Conservation (phyloP, 2,797 vertebrate species). For the Myotis vivesi region DNA sequence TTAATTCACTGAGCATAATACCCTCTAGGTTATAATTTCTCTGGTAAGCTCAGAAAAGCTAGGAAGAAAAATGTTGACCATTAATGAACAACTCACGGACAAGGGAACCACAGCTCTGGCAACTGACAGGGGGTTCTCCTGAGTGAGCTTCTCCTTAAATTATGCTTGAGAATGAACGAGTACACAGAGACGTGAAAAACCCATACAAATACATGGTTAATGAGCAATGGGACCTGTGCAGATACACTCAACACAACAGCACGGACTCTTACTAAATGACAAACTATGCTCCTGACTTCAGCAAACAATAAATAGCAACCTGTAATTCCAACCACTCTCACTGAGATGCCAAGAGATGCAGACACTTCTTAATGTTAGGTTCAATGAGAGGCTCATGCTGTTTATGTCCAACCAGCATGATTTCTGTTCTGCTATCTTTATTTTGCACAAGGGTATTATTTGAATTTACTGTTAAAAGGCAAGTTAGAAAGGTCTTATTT, state of each 20-base stretch:
- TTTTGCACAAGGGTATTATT: neutral
- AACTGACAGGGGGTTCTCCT: neutral
- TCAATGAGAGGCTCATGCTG: neutral
- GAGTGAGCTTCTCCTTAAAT: neutral
- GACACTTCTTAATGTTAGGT: neutral
- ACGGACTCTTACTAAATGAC: neutral
- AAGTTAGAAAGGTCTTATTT: constrained; percentile 32
- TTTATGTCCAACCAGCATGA: neutral
- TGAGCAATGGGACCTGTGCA: neutral
- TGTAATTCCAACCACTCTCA: neutral
- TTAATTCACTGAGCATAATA: neutral
- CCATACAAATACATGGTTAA: neutral
- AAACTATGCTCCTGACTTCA: neutral
- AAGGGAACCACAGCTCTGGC: neutral
- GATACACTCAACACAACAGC: neutral
- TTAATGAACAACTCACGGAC: neutral
- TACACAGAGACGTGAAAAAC: neutral
- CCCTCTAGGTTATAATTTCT: neutral
- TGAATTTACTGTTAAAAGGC: constrained; percentile 38
- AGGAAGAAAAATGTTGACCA: neutral
- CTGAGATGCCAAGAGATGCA: neutral
- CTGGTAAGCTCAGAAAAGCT: neutral
- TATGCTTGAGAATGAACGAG: neutral
- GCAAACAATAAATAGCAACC: neutral
- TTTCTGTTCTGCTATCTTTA: constrained; percentile 7